These are phyloP conservation scores for Hycleus cichorii DNA, from an alignment of 1,140 invertebrate genomes.

Conservation along the genomic window DNA sequence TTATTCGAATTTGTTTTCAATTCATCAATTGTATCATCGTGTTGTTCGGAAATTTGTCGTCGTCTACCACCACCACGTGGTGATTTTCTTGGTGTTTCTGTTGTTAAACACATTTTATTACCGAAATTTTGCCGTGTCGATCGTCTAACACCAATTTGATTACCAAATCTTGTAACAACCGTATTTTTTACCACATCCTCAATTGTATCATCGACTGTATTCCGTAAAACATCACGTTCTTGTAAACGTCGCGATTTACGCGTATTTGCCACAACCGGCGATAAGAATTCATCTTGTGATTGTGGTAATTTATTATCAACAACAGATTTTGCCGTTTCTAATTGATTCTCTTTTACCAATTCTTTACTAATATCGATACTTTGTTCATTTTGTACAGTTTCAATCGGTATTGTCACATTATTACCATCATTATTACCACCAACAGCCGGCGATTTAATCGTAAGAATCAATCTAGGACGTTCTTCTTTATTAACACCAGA, in stretches of 20 bases:
- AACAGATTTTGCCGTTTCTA: neutral
- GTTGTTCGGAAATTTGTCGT: conserved; percentile 54
- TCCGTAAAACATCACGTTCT: conserved; percentile 64
- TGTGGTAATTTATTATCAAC: conserved; percentile 5
- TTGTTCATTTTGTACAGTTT: conserved; percentile 34
- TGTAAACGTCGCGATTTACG: conserved; percentile 72
- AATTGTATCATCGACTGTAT: conserved; percentile 75
- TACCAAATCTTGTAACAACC: conserved; percentile 34
- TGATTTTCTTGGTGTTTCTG: conserved; percentile 48
- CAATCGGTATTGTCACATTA: conserved; percentile 42
- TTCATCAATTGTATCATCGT: conserved; percentile 55
- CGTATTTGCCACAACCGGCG: conserved; percentile 51
- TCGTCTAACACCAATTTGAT: conserved; percentile 27
- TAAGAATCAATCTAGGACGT: conserved; percentile 66
- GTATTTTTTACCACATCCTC: conserved; percentile 73
- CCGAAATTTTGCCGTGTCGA: conserved; percentile 26
- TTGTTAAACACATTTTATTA: conserved; percentile 25
- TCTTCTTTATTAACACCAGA: conserved; percentile 40
- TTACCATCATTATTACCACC: conserved; percentile 36
- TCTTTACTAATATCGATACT: conserved; percentile 18
- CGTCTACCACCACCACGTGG: conserved; percentile 51
- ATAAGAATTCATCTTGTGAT: conserved; percentile 52
- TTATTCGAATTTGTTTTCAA: conserved; percentile 1
- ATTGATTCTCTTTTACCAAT: conserved; percentile 20
- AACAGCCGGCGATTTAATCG: conserved; percentile 64